A percentile compares a stretch with the other conserved stretches of the same genome.
Conservation (phyloP, 2,888 invertebrate genomes). For the Sesamia inferens region DNA sequence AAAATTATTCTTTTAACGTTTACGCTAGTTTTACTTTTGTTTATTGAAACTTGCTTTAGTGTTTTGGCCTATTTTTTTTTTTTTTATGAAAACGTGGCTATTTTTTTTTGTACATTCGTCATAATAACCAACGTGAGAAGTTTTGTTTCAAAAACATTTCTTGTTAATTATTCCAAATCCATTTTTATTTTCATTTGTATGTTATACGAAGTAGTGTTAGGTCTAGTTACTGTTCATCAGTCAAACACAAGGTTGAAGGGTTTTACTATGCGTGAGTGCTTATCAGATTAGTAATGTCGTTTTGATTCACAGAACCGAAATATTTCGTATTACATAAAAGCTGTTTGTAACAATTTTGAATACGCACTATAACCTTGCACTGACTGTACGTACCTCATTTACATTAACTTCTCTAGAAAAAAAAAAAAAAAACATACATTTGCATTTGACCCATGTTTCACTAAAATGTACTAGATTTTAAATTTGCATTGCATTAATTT, state of each 20-base stretch:
- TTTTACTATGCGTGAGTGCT: background rate
- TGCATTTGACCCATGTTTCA: conserved; percentile 4
- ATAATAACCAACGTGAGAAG: background rate
- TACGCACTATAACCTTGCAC: conserved; percentile 31
- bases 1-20: conserved; percentile 12
- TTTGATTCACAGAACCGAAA: background rate
- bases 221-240: background rate
- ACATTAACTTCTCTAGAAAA: conserved; percentile 24
- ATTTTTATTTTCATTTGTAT: background rate
- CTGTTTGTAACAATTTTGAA: conserved; percentile 24
- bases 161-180: background rate
- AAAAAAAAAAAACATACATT: conserved; percentile 10
- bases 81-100: conserved; percentile 1
- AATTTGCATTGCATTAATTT: background rate
- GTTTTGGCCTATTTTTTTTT: background rate
- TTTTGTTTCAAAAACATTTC: background rate
- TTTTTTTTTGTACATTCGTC: conserved; percentile 21
- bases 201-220: background rate
- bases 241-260: background rate
- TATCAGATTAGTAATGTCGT: background rate
- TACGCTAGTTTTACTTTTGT: background rate
- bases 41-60: conserved; percentile 15
- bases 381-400: conserved; percentile 12
- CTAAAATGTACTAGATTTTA: conserved; percentile 1
- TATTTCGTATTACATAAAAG: conserved; percentile 2